These are phyloP conservation scores for Bergia sp. DNA, from an alignment of 92 coral and sea anemone genomes.

Conservation along the genomic window DNA sequence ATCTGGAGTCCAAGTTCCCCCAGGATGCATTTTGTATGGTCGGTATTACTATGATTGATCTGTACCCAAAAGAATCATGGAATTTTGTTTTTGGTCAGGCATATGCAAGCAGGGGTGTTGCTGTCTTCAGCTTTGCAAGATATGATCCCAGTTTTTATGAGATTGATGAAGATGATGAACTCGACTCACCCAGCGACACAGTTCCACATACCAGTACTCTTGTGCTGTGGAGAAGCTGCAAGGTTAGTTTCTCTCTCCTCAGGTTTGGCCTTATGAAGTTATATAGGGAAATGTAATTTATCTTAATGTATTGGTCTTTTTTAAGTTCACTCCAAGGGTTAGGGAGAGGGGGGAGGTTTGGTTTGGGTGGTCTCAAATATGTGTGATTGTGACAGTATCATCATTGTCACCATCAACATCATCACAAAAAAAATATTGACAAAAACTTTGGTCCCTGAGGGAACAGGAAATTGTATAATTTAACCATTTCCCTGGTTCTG, in stretches of 20 bases:
- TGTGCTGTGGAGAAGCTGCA: constrained; percentile 70
- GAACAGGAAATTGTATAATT: no score
- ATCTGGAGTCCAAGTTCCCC: constrained; percentile 59
- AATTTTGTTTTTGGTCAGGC: constrained; percentile 76
- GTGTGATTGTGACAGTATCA: no score
- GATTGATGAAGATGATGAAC: constrained; percentile 15
- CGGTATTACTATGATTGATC: constrained; percentile 68
- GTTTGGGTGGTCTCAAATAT: no score
- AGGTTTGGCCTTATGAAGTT: neutral
- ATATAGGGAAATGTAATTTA: no score
- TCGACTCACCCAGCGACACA: neutral
- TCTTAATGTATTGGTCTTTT: no score
- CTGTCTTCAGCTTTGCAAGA: constrained; percentile 74
- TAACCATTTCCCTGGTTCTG: no score
- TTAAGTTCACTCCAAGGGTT: neutral
- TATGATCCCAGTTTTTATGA: constrained; percentile 63
- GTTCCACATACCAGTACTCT: constrained; percentile 51
- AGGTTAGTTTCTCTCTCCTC: constrained; percentile 33
- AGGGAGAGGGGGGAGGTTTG: no score
- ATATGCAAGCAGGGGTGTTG: constrained; percentile 51
- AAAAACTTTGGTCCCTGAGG: no score
- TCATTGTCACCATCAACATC: no score
- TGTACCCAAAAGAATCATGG: constrained; percentile 65
- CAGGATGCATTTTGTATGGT: constrained; percentile 65
- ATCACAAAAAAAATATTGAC: no score